Conservation (phyloP, 2,888 invertebrate species). For the Athalia circularis region DNA sequence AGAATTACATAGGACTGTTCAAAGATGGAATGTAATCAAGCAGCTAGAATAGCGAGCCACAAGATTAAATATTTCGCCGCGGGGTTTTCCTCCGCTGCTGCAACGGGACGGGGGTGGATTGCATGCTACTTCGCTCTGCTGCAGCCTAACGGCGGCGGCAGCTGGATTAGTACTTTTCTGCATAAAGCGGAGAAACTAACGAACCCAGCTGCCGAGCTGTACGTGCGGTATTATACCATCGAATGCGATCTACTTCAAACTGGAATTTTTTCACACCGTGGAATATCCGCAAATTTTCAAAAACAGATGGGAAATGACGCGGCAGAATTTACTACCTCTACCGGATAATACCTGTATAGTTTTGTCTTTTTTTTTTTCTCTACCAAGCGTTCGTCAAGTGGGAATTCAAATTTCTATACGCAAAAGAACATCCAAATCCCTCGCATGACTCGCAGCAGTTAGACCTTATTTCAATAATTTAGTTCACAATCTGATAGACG, state of each 20-base stretch:
- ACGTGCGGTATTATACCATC: too few relatives aligned
- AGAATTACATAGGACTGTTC: slow-evolving; percentile 12
- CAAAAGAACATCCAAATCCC: slow-evolving; percentile 4
- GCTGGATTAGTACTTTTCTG: slow-evolving; percentile 12
- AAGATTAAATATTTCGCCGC: slow-evolving; percentile 39
- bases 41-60: slow-evolving; percentile 16
- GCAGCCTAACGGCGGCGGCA: neutral
- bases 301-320: too few relatives aligned
- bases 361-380: neutral
- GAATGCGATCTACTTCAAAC: neutral
- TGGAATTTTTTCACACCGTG: neutral
- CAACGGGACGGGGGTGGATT: neutral
- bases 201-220: neutral
- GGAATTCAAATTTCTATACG: neutral
- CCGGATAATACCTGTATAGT: neutral
- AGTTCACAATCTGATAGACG: slow-evolving; percentile 38
- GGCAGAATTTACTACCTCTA: too few relatives aligned
- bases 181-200: slow-evolving; percentile 10
- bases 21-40: slow-evolving; percentile 41
- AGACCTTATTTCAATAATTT: slow-evolving; percentile 42
- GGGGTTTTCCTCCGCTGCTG: slow-evolving; percentile 1
- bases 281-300: neutral
- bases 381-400: neutral
- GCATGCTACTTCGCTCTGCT: neutral
- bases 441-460: slow-evolving; percentile 41